Conservation (phyloP, 2,797 vertebrate species). For the Pseudochirops cupreus region DNA sequence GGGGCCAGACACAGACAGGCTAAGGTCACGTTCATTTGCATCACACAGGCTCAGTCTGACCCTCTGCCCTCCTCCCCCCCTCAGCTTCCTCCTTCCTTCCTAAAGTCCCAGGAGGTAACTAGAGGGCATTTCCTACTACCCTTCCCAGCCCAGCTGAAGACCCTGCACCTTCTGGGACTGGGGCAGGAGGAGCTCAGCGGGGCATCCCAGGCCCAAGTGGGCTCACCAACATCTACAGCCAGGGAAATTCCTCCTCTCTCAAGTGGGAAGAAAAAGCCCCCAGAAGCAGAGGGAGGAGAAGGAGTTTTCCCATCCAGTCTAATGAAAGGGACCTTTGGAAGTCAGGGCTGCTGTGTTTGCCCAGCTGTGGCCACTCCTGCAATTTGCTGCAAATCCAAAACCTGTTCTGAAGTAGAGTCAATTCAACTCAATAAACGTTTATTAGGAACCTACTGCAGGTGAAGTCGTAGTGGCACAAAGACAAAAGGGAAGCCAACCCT, state of each 20-base stretch:
- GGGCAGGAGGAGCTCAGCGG: background rate
- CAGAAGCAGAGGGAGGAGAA: background rate
- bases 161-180: background rate
- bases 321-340: background rate
- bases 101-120: background rate
- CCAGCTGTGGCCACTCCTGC: background rate
- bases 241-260: background rate
- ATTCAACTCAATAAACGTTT: background rate
- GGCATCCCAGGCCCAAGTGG: background rate
- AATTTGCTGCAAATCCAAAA: background rate
- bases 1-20: background rate
- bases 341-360: background rate
- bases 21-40: background rate
- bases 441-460: background rate
- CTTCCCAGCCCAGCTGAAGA: background rate
- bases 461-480: background rate
- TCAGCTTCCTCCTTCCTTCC: background rate
- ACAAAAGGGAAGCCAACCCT: background rate
- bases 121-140: background rate
- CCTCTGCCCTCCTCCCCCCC: background rate
- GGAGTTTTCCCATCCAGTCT: background rate
- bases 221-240: background rate
- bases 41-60: background rate
- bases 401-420: background rate
- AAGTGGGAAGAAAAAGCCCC: background rate